Evolutionary conservation across 2,113 vertebrate genomes (phyloP).

Genomic region (Aspidoscelis tigris): DNA sequence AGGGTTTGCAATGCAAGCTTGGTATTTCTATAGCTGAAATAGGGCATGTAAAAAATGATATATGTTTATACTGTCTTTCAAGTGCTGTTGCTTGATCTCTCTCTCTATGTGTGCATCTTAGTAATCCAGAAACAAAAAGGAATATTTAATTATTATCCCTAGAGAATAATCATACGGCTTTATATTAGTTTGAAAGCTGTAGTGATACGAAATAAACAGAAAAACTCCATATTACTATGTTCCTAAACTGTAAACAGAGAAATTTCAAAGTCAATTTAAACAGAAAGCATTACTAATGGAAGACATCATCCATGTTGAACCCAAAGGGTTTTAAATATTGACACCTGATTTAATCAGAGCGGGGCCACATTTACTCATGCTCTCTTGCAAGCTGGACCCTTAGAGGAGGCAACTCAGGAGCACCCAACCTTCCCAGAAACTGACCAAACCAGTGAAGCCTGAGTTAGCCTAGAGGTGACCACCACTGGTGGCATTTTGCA

Average conservation of each 20-base stretch:
- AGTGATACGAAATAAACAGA: not conserved
- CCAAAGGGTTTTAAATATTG: not conserved
- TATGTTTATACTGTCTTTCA: not conserved
- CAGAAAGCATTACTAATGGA: not conserved
- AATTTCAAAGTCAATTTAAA: not conserved
- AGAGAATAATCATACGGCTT: not conserved
- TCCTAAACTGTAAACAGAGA: not conserved
- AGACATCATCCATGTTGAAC: not conserved
- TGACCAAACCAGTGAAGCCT: no score
- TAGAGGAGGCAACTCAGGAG: no score
- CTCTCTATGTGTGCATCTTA: no score
- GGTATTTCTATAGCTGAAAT: not conserved
- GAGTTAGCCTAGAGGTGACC: no score
- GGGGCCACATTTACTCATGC: no score
- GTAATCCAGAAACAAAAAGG: not conserved
- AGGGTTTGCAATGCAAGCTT: not conserved
- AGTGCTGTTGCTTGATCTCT: not conserved
- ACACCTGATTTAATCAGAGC: no score
- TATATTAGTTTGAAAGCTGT: not conserved
- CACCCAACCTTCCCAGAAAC: no score
- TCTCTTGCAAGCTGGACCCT: no score
- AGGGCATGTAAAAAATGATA: not conserved
- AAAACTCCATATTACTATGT: not conserved
- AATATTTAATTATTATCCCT: not conserved
- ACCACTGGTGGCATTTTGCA: no score